phyloP scores from a whole-genome alignment of 2,888 invertebrate species.

The Boloria selene region DNA sequence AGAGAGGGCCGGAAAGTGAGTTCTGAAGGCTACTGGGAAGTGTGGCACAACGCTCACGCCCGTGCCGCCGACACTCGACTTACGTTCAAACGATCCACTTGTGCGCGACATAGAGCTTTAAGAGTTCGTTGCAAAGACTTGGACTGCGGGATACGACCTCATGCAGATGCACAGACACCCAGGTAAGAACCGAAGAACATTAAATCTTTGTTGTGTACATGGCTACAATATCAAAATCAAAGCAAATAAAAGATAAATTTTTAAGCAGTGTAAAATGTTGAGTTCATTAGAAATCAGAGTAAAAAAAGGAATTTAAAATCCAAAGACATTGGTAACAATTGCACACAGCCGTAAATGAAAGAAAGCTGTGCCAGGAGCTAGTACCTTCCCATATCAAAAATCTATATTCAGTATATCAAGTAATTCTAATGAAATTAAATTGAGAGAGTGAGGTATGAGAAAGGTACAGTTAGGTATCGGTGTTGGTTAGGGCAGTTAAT shows the following conservation, averaged over 20 bases:
- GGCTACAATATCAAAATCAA: background rate
- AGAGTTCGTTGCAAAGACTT: slow-evolving; percentile 86
- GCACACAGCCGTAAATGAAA: no score
- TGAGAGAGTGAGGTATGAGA: slow-evolving; percentile 9
- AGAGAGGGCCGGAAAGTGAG: slow-evolving; percentile 68
- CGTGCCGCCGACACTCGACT: slow-evolving; percentile 83
- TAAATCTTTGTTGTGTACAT: no score
- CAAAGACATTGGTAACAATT: no score
- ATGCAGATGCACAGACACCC: slow-evolving; percentile 84
- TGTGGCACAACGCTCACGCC: slow-evolving; percentile 79
- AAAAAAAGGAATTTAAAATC: no score
- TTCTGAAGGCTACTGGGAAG: slow-evolving; percentile 81
- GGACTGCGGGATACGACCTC: slow-evolving; percentile 87
- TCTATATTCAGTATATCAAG: slow-evolving; percentile 2
- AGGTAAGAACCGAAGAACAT: slow-evolving; percentile 72
- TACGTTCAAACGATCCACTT: slow-evolving; percentile 85
- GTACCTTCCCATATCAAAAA: no score
- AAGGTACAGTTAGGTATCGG: slow-evolving; percentile 34
- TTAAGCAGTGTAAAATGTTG: no score
- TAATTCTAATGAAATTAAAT: background rate
- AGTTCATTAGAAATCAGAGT: no score
- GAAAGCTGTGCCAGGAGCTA: no score
- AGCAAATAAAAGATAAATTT: no score
- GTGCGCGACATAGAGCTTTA: slow-evolving; percentile 84
- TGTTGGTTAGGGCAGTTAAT: slow-evolving; percentile 54